Evolutionary conservation across 2,888 invertebrate species (phyloP), one percentile per base, ranked within the genome.

Genomic region (Amiota mariae): DNA sequence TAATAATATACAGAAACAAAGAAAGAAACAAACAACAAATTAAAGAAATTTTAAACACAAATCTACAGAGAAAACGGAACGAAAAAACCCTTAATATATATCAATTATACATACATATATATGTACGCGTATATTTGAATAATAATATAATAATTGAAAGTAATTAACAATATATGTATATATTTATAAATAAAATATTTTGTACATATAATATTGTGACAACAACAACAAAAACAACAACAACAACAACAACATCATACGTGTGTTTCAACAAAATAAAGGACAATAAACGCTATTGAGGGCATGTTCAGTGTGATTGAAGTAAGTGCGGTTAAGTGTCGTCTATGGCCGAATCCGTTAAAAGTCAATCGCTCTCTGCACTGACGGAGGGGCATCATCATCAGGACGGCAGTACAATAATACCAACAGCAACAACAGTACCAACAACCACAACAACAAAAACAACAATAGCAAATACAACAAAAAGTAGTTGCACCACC

Each of bases 321-420:
- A 85, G 83, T 85, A 92, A 92, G 92, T 93, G 92, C 92, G 93
- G 91, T 92, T 92, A 93, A 94, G 94, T 93, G 93, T 94, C 93
- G 95, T 95, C 95, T 95, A 95, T 95, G 95, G 95, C 95, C 94
- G 94, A 95, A 93, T 94, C 94, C 94, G 94, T 93, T 94, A 94
- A 93, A 92, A 92, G 92, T 92, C 92, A 93, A 92, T 92, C 92
- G 92, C 93, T 92, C 93, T 93, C 93, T 92, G 93, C 92, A 92
- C 92, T 93, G 91, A 92, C 93, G 92, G 93, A 93, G 93, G 93
- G 90, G 90, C 90, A 89, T 87, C 86, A 90, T 90, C 90, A 89
- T 87, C 86, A 88, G 85, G 86, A 84, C 81, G 84, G 82, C 84
- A 85, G 82, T 80, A 79, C 73, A 77, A 79, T 61, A 76, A 73